Evolutionary conservation across 2,888 invertebrate genomes (phyloP), one percentile per base, ranked within the genome.

Genomic region (Lasius platythorax): DNA sequence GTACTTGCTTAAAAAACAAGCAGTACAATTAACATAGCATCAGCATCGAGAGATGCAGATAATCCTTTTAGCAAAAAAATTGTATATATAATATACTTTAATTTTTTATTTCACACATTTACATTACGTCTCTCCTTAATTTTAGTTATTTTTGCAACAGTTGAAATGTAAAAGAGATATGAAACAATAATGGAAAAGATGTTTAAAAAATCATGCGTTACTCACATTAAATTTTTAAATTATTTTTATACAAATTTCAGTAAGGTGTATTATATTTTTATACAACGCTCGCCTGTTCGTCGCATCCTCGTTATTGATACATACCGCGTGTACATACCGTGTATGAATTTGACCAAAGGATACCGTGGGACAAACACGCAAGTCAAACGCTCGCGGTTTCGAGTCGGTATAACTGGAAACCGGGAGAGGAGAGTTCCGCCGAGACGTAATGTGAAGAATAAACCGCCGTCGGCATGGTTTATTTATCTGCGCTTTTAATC

Each of bases 401-500:
- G 61, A 70, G 33, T 64, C 28, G 75, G 63, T 58, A 82, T 81
- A 90, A 87, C 83, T 68, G 75, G 68, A 70, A 84, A 72, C 12
- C 72, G 68, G 61, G 37, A 37, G 37, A 37, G 4, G 67, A 50
- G 53, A 70, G 50, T 58, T 67, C 79, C 66, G 66, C 30, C 9
- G 23, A 23, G 37, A 68, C 23, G 67, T 84, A 88, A 89, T 79
- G 68, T 75, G 78, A 73, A 73, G 85, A 88, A 87, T 84, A 88
- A 86, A 87, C 66, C 79, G 82, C 50, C 82, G 18, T 46, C n/a
- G 70, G 66, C 85, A 88, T 87, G 87, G 84, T 90, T 90, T 87
- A 90, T 90, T 90, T 90, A 88, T 90, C 85, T 85, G 75, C 46
- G 63, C 72, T 84, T 89, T 87, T 90, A 90, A 90, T 90, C 87